Evolutionary conservation across 2,888 invertebrate genomes (phyloP).

Genomic region (Neocrepidodera transversa): DNA sequence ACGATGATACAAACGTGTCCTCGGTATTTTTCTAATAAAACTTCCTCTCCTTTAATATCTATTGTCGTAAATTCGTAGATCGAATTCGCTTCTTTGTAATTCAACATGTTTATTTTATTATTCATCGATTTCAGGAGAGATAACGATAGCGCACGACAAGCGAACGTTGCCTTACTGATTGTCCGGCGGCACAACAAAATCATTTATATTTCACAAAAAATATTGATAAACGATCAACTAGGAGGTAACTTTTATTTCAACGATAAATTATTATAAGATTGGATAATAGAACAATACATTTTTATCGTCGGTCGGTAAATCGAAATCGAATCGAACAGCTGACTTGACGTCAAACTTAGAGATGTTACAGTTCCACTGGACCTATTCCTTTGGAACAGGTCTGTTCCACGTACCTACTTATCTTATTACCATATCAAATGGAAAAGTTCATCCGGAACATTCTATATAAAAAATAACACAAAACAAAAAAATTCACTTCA

Average conservation of each 20-base stretch:
- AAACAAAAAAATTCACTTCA: no score
- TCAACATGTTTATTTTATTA: constrained; percentile 47
- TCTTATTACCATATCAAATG: no score
- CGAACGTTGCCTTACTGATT: constrained; percentile 29
- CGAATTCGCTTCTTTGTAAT: constrained; percentile 73
- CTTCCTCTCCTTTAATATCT: constrained; percentile 82
- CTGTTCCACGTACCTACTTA: no score
- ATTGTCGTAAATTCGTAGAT: constrained; percentile 83
- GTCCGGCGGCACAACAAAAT: constrained; percentile 31
- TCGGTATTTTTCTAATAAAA: constrained; percentile 79
- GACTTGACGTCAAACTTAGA: no score
- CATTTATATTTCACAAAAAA: constrained; percentile 28
- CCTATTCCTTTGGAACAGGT: no score
- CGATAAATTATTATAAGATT: background rate
- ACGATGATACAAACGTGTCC: constrained; percentile 85
- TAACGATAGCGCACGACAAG: constrained; percentile 29
- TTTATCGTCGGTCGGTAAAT: no score
- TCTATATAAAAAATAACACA: no score
- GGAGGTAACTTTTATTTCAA: background rate
- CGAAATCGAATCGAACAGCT: no score
- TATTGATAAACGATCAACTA: background rate
- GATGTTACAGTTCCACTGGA: no score
- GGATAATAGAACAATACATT: background rate
- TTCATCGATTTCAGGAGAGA: constrained; percentile 9
- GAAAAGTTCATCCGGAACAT: no score